A percentile compares a stretch with the other conserved stretches of the same genome.
Conservation (phyloP, 2,888 invertebrate genomes). For the Coenonympha arcania region DNA sequence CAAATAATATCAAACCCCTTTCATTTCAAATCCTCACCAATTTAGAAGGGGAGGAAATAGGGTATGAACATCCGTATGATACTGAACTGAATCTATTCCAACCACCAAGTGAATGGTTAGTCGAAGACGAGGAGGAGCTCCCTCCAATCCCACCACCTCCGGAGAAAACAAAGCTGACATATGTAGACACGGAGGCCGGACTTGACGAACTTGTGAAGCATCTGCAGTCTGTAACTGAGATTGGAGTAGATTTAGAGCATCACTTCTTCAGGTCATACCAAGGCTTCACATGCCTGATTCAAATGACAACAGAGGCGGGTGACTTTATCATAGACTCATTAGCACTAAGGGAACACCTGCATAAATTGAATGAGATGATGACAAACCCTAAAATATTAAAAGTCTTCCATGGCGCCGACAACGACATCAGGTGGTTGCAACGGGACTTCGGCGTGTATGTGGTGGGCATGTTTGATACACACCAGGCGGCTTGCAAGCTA, state of each 20-base stretch:
- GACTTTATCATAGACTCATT: constrained; percentile 95
- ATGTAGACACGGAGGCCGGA: constrained; percentile 78
- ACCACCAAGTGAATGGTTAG: constrained; percentile 72
- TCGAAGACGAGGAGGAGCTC: constrained; percentile 51
- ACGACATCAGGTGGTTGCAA: constrained; percentile 94
- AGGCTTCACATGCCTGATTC: constrained; percentile 96
- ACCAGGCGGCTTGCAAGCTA: constrained; percentile 86
- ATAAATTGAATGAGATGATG: constrained; percentile 89
- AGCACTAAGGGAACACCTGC: constrained; percentile 84
- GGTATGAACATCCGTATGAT: constrained; percentile 91
- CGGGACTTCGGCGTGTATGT: constrained; percentile 95
- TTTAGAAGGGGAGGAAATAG: constrained; percentile 74
- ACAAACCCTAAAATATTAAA: constrained; percentile 92
- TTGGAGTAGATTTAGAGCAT: constrained; percentile 95
- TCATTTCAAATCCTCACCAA: constrained; percentile 81
- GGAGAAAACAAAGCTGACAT: constrained; percentile 77
- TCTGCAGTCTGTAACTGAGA: constrained; percentile 78
- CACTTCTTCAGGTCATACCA: constrained; percentile 93
- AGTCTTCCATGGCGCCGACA: constrained; percentile 94
- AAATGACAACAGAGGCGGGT: constrained; percentile 84
- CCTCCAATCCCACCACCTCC: constrained; percentile 56
- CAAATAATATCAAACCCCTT: constrained; percentile 87
- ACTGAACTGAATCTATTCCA: constrained; percentile 84
- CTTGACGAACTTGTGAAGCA: constrained; percentile 79
- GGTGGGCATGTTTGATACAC: constrained; percentile 98